phyloP scores from a whole-genome alignment of 2,113 vertebrate species.

The Corydoras sp. region DNA sequence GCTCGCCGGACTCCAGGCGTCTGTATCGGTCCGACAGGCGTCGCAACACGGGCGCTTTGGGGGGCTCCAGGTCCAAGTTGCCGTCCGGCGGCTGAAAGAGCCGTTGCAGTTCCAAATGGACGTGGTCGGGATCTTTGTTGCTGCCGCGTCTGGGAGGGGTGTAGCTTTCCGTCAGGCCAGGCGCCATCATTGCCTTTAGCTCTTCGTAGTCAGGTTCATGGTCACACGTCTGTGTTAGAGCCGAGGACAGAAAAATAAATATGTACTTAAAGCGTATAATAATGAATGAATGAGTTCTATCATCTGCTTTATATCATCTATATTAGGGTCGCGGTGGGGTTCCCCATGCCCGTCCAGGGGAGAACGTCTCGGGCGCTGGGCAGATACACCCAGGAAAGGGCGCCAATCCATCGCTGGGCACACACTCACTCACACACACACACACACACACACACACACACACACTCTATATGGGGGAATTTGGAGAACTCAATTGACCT shows the following conservation, averaged over 20 bases:
- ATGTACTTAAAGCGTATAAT: no score
- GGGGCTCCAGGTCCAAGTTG: constrained; percentile 17
- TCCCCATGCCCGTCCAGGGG: no score
- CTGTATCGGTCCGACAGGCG: constrained; percentile 36
- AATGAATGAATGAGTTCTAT: background rate
- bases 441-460: no score
- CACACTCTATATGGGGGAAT: no score
- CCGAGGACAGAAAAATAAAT: background rate
- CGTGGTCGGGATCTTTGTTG: constrained; percentile 7
- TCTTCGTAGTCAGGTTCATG: constrained; percentile 53
- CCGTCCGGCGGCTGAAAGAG: constrained; percentile 31
- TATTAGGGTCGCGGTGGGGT: no score
- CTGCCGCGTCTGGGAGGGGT: background rate
- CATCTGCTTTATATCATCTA: background rate
- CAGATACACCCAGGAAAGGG: no score
- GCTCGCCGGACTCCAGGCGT: constrained; percentile 7
- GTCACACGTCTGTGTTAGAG: constrained; percentile 48
- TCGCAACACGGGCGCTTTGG: constrained; percentile 29
- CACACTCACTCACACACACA: no score
- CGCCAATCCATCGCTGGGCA: no score
- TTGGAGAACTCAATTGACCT: no score
- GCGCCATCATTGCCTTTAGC: constrained; percentile 33
- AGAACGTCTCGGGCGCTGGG: no score
- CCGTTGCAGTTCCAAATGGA: constrained; percentile 44
- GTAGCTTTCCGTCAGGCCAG: background rate